A percentile compares a stretch with the other conserved stretches of the same genome.
These are phyloP conservation scores for Amiota communis DNA, from an alignment of 2,888 invertebrate species.

Conservation along the genomic window DNA sequence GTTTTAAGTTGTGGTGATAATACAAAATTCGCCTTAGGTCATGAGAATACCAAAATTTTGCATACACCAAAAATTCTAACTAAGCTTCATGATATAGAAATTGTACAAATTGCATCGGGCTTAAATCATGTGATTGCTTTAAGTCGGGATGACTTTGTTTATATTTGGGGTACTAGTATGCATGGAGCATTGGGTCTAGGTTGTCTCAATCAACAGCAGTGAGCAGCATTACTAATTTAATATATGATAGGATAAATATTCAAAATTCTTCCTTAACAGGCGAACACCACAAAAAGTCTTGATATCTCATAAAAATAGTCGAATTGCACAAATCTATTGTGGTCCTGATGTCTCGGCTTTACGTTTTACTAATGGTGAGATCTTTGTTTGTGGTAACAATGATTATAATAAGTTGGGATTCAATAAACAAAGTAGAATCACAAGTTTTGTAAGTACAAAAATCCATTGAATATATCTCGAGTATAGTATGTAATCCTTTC, in stretches of 20 bases:
- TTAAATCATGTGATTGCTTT: conserved; percentile 79
- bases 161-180: conserved; percentile 79
- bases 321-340: conserved; percentile 76
- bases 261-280: conserved; percentile 46
- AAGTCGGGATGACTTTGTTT: conserved; percentile 77
- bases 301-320: conserved; percentile 70
- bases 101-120: conserved; percentile 78
- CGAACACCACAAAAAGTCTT: conserved; percentile 67
- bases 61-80: conserved; percentile 77
- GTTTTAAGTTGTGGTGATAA: conserved; percentile 81
- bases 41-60: conserved; percentile 76
- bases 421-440: conserved; percentile 65
- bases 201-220: conserved; percentile 66
- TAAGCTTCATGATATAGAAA: conserved; percentile 76
- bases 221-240: too few species aligned
- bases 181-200: conserved; percentile 77
- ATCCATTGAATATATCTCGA: too few species aligned
- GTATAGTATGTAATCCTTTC: too few species aligned
- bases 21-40: conserved; percentile 78
- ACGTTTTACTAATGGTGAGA: conserved; percentile 76
- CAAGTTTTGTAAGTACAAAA: conserved; percentile 63
- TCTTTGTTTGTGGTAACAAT: conserved; percentile 80
- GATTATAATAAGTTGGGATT: conserved; percentile 79
- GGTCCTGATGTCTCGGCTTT: conserved; percentile 78
- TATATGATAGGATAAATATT: too few species aligned